Evolutionary conservation across 1,140 invertebrate species (phyloP), one percentile per base, ranked within the genome.

Genomic region (Ostrea edulis): DNA sequence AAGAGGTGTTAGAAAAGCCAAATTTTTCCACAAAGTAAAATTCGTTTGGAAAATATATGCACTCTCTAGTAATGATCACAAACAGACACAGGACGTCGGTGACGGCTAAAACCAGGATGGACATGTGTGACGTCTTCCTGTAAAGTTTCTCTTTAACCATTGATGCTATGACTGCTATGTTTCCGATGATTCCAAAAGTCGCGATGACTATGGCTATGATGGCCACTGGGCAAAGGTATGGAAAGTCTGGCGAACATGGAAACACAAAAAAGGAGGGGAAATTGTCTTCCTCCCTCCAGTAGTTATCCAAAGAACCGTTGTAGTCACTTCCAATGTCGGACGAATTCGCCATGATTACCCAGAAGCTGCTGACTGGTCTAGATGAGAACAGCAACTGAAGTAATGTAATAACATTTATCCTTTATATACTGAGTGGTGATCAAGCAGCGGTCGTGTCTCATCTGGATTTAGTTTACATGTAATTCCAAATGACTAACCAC

Each of bases 41-140:
- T 58, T 58, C 55, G 20, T 58, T 58, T 58, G 55, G 55, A 58
- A 58, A 58, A 12, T 58, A 58, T 58, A 58, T 58, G 11, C 20
- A 58, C 20, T 58, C 55, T 58, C 55, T 12, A 58, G 20, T 58
- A 58, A 58, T 20, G 55, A 58, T 58, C 12, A 58, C 55, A 17
- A 81, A 81, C 77, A 81, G 77, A 35, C 29, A 44, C 77, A 81
- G 22, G 17, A 81, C 7, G 25, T 81, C 77, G 77, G 20, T 81
- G 17, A 81, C 44, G 25, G 77, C 77, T 12, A 81, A 81, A n/a
- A 81, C 77, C 29, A 29, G 17, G 12, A 81, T 81, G 25, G 29
- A 12, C 77, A 81, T 81, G 29, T 81, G 77, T 20, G 44, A 81
- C 25, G 77, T 81, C 29, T 81, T 81, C 29, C 25, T 81, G 29